Evolutionary conservation across 2,113 vertebrate genomes (phyloP).

Genomic region (Labrus mixtus): DNA sequence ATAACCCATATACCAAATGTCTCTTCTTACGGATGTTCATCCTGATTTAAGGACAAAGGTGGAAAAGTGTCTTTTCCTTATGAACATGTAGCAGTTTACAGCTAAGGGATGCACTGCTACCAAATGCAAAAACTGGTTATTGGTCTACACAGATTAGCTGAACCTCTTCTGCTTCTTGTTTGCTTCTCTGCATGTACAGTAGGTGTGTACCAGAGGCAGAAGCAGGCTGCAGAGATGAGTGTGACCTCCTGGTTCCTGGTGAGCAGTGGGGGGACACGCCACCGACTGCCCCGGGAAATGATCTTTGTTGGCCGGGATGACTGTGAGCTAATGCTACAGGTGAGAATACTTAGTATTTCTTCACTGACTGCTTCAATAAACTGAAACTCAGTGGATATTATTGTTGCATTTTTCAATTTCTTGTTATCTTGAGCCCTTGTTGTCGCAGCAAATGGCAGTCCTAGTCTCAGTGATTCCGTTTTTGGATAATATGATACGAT

Average conservation of each 20-base stretch:
- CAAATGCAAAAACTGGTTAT: neutral
- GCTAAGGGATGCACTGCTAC: neutral
- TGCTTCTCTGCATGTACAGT: neutral
- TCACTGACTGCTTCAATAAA: neutral
- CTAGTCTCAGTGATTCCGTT: neutral
- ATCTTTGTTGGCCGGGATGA: constrained; percentile 99
- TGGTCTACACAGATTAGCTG: neutral
- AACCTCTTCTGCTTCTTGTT: neutral
- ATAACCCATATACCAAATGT: too few relatives aligned
- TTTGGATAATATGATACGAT: constrained; percentile 5
- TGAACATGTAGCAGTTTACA: too few relatives aligned
- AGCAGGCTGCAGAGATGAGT: constrained; percentile 90
- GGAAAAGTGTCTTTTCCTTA: too few relatives aligned
- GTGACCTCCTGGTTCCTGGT: constrained; percentile 99
- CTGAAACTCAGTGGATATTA: neutral
- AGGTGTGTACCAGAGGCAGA: constrained; percentile 51
- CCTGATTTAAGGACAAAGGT: too few relatives aligned
- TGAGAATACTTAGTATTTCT: constrained; percentile 70
- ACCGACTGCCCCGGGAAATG: constrained; percentile 98
- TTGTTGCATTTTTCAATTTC: neutral
- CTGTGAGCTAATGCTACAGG: constrained; percentile 99
- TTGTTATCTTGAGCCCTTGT: neutral
- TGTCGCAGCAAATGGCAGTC: neutral
- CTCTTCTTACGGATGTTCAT: too few relatives aligned
- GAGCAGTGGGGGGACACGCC: constrained; percentile 97